phyloP scores from a whole-genome alignment of 2,113 vertebrate species.

The Cyanoliseus patagonus region DNA sequence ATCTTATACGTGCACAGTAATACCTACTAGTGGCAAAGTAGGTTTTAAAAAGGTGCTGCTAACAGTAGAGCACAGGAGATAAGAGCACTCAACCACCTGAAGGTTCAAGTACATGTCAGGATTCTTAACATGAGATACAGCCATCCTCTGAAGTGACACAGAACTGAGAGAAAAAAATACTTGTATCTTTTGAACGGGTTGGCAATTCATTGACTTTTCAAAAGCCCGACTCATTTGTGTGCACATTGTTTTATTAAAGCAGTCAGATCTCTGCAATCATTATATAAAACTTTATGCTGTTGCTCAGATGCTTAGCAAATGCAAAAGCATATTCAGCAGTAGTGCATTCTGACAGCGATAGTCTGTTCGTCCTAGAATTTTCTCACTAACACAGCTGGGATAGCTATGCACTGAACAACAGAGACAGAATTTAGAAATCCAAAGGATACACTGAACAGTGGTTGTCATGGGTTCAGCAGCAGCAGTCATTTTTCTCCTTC shows the following conservation, averaged over 20 bases:
- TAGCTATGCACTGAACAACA: background rate
- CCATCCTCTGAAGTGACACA: background rate
- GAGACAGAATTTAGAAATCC: background rate
- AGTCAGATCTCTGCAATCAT: background rate
- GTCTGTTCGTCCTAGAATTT: background rate
- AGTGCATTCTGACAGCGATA: background rate
- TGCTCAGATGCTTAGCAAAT: background rate
- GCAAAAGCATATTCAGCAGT: background rate
- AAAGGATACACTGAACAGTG: background rate
- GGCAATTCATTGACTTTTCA: background rate
- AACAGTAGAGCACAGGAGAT: background rate
- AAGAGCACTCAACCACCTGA: background rate
- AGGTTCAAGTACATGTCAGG: background rate
- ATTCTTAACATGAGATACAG: background rate
- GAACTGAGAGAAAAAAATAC: background rate
- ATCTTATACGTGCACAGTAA: background rate
- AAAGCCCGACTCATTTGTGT: background rate
- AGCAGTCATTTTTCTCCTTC: too few relatives aligned
- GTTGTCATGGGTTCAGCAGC: background rate
- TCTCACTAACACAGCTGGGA: background rate
- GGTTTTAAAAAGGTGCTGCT: background rate
- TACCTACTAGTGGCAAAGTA: background rate
- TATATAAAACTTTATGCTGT: background rate
- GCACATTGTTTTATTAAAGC: background rate
- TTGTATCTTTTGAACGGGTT: background rate